A percentile compares a stretch with the other conserved stretches of the same genome.
Evolutionary conservation across 2,113 vertebrate genomes (phyloP).

Genomic region (Eulacestoma nigropectus): DNA sequence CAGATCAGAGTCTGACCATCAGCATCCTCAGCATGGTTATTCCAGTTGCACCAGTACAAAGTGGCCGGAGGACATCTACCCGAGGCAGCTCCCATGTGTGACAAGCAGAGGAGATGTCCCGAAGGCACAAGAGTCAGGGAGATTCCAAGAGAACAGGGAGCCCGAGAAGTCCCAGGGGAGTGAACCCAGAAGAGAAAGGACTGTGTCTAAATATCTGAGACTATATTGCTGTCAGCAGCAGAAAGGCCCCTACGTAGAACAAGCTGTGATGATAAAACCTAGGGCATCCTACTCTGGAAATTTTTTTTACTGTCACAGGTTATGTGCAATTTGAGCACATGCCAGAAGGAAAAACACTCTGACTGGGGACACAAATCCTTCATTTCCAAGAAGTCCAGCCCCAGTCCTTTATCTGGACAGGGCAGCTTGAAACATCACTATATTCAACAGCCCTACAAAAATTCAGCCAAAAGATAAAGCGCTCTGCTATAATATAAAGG

Average conservation of each 20-base stretch:
- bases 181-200: not conserved
- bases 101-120: not conserved
- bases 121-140: fast-evolving
- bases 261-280: not conserved
- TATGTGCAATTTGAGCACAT: not conserved
- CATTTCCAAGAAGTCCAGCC: not conserved
- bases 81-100: fast-evolving
- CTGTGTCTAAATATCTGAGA: not conserved
- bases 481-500: not conserved
- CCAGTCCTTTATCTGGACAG: not conserved
- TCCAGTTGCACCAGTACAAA: not conserved
- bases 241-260: not conserved
- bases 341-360: not conserved
- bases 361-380: not conserved
- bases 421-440: not conserved
- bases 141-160: not conserved
- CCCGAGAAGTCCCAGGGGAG: not conserved
- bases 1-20: not conserved
- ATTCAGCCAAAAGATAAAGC: not conserved
- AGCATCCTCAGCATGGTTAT: not conserved
- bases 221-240: not conserved
- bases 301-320: not conserved
- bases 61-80: not conserved
- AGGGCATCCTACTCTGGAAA: not conserved
- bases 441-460: not conserved